Conservation (phyloP, 2,797 vertebrate genomes). For the Cygnus olor region DNA sequence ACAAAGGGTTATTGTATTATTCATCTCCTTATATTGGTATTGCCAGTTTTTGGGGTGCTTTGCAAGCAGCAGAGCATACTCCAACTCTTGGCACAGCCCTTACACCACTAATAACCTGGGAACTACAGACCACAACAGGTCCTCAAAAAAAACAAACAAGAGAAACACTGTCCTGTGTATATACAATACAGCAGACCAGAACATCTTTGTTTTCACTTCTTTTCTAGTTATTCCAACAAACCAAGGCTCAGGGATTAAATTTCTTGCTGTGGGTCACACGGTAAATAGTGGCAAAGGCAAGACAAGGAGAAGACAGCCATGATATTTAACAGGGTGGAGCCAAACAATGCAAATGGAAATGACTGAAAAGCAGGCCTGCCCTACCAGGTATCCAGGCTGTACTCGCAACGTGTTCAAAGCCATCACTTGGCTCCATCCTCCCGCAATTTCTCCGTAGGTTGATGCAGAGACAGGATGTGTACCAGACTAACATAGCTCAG, state of each 20-base stretch:
- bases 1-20: background rate
- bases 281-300: background rate
- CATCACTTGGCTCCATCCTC: background rate
- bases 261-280: background rate
- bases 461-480: background rate
- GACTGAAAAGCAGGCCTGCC: background rate
- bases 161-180: accelerated
- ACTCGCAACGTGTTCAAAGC: background rate
- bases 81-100: background rate
- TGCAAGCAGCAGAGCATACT: background rate
- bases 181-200: background rate
- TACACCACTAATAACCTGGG: background rate
- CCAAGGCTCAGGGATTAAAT: background rate
- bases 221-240: background rate
- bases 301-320: background rate
- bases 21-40: background rate
- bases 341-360: background rate
- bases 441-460: background rate
- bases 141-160: background rate
- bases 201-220: background rate
- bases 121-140: background rate
- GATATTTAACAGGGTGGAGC: background rate
- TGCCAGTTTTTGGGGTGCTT: background rate
- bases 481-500: background rate
- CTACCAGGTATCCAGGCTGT: background rate